phyloP scores from a whole-genome alignment of 2,113 vertebrate species.

The Lathamus discolor region DNA sequence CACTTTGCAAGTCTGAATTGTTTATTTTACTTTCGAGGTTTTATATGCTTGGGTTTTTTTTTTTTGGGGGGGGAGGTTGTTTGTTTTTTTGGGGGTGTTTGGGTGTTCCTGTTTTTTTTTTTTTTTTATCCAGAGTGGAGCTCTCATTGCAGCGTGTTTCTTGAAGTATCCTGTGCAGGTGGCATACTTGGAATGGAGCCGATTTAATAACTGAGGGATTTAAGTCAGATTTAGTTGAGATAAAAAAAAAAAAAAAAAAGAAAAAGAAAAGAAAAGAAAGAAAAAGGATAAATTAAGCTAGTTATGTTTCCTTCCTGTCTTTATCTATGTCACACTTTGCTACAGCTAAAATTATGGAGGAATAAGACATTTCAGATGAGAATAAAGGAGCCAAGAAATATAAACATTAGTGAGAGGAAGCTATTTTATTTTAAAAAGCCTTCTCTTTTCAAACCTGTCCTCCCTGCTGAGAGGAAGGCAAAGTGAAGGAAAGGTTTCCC shows the following conservation, averaged over 20 bases:
- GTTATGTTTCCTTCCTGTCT: slow-evolving; percentile 28
- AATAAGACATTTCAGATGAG: neutral
- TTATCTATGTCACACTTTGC: slow-evolving; percentile 25
- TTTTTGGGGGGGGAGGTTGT: too few relatives aligned
- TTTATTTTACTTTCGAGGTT: neutral
- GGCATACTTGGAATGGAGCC: slow-evolving; percentile 23
- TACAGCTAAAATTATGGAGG: neutral
- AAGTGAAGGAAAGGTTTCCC: neutral
- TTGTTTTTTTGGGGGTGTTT: too few relatives aligned
- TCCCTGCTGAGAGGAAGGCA: neutral
- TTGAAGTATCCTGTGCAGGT: neutral
- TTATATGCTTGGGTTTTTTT: neutral
- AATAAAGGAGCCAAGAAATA: neutral
- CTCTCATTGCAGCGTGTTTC: neutral
- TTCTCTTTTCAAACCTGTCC: neutral
- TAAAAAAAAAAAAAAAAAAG: slow-evolving; percentile 21
- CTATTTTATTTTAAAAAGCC: neutral
- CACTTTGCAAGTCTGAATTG: neutral
- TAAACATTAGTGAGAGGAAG: neutral
- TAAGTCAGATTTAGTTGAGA: slow-evolving; percentile 39
- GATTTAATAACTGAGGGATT: slow-evolving; percentile 47
- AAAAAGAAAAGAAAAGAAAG: neutral
- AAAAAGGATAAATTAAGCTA: slow-evolving; percentile 19
- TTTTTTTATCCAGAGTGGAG: neutral
- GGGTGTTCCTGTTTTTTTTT: too few relatives aligned